Conservation (phyloP, 2,888 invertebrate genomes). For the Andrena dorsata region DNA sequence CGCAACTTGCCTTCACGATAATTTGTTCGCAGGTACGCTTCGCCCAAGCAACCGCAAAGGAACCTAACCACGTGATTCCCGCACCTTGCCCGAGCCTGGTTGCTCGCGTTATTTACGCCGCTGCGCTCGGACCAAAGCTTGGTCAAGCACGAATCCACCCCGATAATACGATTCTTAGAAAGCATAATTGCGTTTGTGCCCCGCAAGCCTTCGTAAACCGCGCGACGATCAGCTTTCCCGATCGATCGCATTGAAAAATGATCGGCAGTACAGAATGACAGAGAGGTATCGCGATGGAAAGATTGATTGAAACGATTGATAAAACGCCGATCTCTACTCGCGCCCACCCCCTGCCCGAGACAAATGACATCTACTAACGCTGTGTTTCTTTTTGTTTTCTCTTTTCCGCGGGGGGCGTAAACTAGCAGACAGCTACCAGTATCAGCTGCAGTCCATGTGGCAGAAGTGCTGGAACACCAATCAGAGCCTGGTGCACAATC, state of each 20-base stretch:
- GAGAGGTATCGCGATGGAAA: not conserved
- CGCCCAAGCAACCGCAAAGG: slow-evolving; percentile 42
- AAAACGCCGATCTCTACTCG: not conserved
- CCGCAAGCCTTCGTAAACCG: slow-evolving; percentile 9
- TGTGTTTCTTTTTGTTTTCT: slow-evolving; percentile 74
- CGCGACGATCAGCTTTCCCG: slow-evolving; percentile 21
- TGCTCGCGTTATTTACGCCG: slow-evolving; percentile 45
- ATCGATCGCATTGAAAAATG: slow-evolving; percentile 17
- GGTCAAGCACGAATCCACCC: slow-evolving; percentile 26
- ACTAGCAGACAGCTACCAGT: slow-evolving; percentile 97
- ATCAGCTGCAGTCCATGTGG: slow-evolving; percentile 97
- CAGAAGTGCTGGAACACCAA: slow-evolving; percentile 98
- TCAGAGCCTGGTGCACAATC: slow-evolving; percentile 95
- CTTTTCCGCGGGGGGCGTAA: slow-evolving; percentile 81
- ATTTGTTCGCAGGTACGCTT: slow-evolving; percentile 54
- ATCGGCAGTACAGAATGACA: too few relatives aligned
- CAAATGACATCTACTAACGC: slow-evolving; percentile 61
- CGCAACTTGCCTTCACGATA: slow-evolving; percentile 42
- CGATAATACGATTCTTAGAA: slow-evolving; percentile 11
- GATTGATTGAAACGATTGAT: not conserved
- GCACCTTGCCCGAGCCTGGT: slow-evolving; percentile 52
- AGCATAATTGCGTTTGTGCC: not conserved
- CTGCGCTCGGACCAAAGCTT: slow-evolving; percentile 20
- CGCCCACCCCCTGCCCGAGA: not conserved
- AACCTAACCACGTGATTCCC: slow-evolving; percentile 53